Evolutionary conservation across 2,797 vertebrate genomes (phyloP), one percentile per base, ranked within the genome.

Genomic region (Hirundo rustica): DNA sequence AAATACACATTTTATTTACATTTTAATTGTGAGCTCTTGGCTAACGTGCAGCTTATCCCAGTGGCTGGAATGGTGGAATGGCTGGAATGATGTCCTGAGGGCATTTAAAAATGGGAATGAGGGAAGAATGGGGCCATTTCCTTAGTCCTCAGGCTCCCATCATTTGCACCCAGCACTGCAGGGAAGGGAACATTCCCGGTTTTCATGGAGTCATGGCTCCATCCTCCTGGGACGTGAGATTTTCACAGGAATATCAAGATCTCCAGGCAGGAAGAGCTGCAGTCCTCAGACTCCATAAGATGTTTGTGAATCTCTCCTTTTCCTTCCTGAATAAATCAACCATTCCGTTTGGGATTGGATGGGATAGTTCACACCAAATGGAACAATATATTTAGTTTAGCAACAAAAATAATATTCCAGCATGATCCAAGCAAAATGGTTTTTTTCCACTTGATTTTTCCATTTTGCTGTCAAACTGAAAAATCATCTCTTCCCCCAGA

Each of bases 381-480:
- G 55, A 89, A 93, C 85, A 84, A n/a, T 0, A 0, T 11, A 50
- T 79, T 54, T 79, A 23, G 32, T 66, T 93, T 79, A 91, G 71
- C 38, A 88, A 91, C 89, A 92, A 58, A 94, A 92, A 85, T 53
- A 80, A 92, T 79, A 79, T 91, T 92, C 44, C 53, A 57, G 74
- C 22, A n/a, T 30, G 61, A 92, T 70, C 78, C 71, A 64, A 50
- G 25, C 26, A 66, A 79, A 96, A 84, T 20, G 13, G 0, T 0
- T 26, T 42, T 68, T 86, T 82, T 48, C 84, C n/a, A 51, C 87
- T 87, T 92, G 85, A 87, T 89, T 96, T 91, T 95, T 93, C 92
- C 91, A 62, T 85, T 89, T 89, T 74, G 55, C 84, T 93, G 91
- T 94, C 91, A 91, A 79, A 82, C 92, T 94, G 95, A 96, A 91